Evolutionary conservation across 2,888 invertebrate genomes (phyloP).

Genomic region (Tetranychus piercei): DNA sequence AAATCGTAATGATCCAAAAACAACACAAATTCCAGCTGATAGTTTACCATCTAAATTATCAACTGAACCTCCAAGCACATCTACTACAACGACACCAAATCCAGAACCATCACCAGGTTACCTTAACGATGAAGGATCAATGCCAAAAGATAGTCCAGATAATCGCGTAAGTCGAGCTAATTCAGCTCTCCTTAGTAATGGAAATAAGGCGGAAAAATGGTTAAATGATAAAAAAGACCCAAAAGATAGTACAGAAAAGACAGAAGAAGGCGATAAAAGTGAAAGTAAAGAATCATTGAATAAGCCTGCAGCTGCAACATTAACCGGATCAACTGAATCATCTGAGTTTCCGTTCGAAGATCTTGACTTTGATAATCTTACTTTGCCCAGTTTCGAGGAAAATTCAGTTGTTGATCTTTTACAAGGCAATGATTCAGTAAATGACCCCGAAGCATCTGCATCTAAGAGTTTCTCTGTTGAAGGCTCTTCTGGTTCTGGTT

Average conservation of each 20-base stretch:
- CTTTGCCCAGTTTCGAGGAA: neutral
- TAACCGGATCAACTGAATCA: neutral
- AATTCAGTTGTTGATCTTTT: neutral
- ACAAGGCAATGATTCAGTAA: neutral
- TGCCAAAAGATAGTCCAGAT: neutral
- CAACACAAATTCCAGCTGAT: no score
- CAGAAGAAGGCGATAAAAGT: neutral
- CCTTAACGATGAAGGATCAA: neutral
- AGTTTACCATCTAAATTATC: no score
- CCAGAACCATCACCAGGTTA: neutral
- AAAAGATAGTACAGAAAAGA: neutral
- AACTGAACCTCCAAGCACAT: neutral
- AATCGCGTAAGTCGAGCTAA: conserved; percentile 3
- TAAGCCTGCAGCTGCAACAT: neutral
- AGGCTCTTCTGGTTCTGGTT: neutral
- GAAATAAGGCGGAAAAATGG: neutral
- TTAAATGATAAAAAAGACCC: neutral
- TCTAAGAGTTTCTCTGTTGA: neutral
- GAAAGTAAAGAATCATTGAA: neutral
- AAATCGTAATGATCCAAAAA: no score
- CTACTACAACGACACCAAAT: neutral
- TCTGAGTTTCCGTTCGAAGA: neutral
- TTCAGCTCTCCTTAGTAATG: neutral
- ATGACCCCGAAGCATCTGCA: neutral
- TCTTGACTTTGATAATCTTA: neutral